phyloP scores from a whole-genome alignment of 2,113 vertebrate species.

The Spea bombifrons region DNA sequence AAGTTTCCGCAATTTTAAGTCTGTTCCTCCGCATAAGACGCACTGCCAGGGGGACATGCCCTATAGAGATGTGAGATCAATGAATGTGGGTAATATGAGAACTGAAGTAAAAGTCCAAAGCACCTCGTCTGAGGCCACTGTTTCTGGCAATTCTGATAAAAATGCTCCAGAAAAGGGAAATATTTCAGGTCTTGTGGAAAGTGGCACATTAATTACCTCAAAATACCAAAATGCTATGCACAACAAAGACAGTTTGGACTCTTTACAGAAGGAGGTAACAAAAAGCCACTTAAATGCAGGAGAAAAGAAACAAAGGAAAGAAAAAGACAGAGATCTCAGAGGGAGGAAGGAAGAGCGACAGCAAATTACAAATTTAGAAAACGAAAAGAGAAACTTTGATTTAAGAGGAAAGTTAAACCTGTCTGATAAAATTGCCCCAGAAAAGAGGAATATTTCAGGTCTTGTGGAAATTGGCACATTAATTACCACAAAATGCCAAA shows the following conservation, averaged over 20 bases:
- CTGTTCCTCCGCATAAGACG: constrained; percentile 47
- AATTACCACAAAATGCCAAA: constrained; percentile 18
- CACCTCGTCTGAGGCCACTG: constrained; percentile 56
- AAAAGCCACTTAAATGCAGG: constrained; percentile 57
- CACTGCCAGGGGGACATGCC: constrained; percentile 54
- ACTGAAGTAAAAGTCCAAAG: constrained; percentile 57
- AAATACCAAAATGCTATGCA: constrained; percentile 54
- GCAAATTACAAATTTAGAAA: constrained; percentile 35
- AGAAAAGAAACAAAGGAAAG: constrained; percentile 62
- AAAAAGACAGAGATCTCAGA: constrained; percentile 55
- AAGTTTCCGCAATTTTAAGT: neutral
- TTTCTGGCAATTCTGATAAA: constrained; percentile 53
- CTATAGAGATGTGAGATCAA: constrained; percentile 61
- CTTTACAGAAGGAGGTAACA: constrained; percentile 45
- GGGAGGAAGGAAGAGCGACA: constrained; percentile 55
- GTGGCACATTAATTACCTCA: constrained; percentile 39
- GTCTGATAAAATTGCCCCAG: constrained; percentile 29
- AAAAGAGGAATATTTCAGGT: constrained; percentile 56
- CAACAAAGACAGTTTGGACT: constrained; percentile 44
- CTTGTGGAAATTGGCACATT: constrained; percentile 59
- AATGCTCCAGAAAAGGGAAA: constrained; percentile 48
- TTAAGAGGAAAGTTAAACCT: too few relatives aligned
- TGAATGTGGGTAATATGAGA: constrained; percentile 56
- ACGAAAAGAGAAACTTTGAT: constrained; percentile 14
- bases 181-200: constrained; percentile 60